These are phyloP conservation scores for Potamilus streckersoni DNA, from an alignment of 1,140 invertebrate genomes.

Conservation along the genomic window DNA sequence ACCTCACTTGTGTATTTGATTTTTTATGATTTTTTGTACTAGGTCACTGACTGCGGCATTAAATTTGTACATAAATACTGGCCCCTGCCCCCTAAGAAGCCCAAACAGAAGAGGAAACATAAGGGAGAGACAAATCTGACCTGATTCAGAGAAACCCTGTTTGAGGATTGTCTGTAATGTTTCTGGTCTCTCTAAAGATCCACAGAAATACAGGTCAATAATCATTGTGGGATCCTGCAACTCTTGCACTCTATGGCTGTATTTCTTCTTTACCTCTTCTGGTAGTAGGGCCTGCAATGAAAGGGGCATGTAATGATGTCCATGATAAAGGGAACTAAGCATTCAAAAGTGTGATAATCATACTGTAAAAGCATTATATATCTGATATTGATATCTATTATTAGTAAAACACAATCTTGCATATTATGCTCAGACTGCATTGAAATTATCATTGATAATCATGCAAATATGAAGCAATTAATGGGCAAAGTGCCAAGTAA, in stretches of 20 bases:
- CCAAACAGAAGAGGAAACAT: too few species aligned
- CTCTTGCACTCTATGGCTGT: slow-evolving; percentile 29
- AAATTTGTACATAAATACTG: too few species aligned
- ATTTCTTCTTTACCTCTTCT: slow-evolving; percentile 38
- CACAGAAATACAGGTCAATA: slow-evolving; percentile 59
- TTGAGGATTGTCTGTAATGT: slow-evolving; percentile 53
- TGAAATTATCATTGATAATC: too few species aligned
- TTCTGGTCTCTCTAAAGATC: slow-evolving; percentile 51
- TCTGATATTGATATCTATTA: too few species aligned
- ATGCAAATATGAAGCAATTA: too few species aligned
- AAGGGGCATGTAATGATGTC: background rate
- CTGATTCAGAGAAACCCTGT: slow-evolving; percentile 53
- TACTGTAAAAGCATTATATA: background rate
- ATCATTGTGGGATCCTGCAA: slow-evolving; percentile 50
- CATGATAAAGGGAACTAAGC: background rate
- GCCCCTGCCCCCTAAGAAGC: too few species aligned
- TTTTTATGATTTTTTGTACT: too few species aligned
- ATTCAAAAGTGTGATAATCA: background rate
- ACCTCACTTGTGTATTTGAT: too few species aligned
- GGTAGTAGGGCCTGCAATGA: slow-evolving; percentile 47
- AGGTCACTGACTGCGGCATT: too few species aligned
- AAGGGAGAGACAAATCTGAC: slow-evolving; percentile 25
- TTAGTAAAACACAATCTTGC: too few species aligned
- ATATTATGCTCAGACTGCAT: too few species aligned
- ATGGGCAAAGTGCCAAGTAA: too few species aligned